Conservation (phyloP, 2,888 invertebrate genomes). For the Amorpha juglandis region DNA sequence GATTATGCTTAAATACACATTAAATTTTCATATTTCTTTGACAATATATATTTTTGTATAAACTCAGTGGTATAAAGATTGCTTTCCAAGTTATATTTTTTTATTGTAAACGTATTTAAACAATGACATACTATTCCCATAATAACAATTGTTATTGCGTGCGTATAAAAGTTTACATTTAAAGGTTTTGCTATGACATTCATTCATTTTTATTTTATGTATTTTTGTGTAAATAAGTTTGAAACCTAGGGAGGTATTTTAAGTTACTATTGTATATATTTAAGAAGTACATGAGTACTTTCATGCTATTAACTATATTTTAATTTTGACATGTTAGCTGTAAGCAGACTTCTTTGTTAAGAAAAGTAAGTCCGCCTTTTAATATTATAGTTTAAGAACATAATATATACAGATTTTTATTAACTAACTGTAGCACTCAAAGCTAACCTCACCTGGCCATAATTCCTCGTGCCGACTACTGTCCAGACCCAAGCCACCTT, state of each 20-base stretch:
- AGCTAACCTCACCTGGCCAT: too few species aligned
- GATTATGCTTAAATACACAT: too few species aligned
- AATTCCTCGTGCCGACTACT: too few species aligned
- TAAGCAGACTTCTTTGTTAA: constrained; percentile 6
- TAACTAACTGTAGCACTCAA: too few species aligned
- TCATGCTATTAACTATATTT: background rate
- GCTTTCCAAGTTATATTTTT: background rate
- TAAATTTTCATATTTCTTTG: too few species aligned
- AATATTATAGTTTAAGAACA: constrained; percentile 7
- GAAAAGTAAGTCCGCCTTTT: constrained; percentile 8
- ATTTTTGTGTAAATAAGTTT: constrained; percentile 9
- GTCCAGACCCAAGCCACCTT: too few species aligned
- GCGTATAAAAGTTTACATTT: background rate
- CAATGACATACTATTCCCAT: background rate
- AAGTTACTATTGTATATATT: constrained; percentile 25
- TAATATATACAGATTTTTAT: too few species aligned
- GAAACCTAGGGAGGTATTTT: background rate
- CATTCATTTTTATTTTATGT: background rate
- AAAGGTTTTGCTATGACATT: background rate
- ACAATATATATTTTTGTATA: too few species aligned
- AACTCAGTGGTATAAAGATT: background rate
- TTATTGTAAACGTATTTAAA: background rate
- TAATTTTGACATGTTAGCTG: constrained; percentile 2
- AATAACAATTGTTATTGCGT: background rate
- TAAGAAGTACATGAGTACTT: constrained; percentile 6